Percentiles rank a stretch among this genome's conserved stretches.
Evolutionary conservation across 2,113 vertebrate species (phyloP).

Genomic region (Dinomys branickii): DNA sequence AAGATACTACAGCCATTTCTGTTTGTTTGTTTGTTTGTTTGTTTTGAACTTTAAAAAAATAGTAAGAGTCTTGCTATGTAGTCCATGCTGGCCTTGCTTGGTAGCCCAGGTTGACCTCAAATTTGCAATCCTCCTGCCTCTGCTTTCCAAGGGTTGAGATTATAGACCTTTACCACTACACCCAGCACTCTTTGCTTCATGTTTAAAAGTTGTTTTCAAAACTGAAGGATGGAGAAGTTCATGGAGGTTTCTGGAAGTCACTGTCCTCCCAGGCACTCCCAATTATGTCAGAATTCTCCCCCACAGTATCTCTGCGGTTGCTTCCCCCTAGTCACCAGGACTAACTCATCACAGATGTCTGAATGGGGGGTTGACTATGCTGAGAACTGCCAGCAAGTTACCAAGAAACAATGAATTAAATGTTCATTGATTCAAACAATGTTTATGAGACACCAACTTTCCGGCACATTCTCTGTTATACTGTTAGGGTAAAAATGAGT

Average conservation of each 20-base stretch:
- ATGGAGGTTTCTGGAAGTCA: conserved; percentile 6
- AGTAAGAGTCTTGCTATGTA: background rate
- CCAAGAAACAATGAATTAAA: background rate
- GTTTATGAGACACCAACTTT: background rate
- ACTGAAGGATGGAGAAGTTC: background rate
- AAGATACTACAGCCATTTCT: background rate
- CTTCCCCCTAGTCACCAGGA: background rate
- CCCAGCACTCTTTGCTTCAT: background rate
- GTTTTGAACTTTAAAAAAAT: background rate
- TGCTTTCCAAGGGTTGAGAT: background rate
- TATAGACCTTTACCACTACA: background rate
- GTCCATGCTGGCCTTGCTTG: background rate
- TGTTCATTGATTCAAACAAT: conserved; percentile 29
- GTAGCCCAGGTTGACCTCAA: background rate
- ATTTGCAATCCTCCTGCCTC: background rate
- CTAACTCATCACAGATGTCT: background rate
- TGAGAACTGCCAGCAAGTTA: conserved; percentile 50
- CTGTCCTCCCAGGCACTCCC: background rate
- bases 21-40: background rate
- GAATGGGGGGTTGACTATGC: background rate
- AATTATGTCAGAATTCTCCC: background rate
- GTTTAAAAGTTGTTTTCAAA: background rate
- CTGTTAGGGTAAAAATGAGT: background rate
- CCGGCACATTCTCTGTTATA: background rate
- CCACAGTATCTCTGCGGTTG: background rate